Base-by-base conservation (phyloP, 1,140 invertebrate species). In the Drosophila mayri region DNA sequence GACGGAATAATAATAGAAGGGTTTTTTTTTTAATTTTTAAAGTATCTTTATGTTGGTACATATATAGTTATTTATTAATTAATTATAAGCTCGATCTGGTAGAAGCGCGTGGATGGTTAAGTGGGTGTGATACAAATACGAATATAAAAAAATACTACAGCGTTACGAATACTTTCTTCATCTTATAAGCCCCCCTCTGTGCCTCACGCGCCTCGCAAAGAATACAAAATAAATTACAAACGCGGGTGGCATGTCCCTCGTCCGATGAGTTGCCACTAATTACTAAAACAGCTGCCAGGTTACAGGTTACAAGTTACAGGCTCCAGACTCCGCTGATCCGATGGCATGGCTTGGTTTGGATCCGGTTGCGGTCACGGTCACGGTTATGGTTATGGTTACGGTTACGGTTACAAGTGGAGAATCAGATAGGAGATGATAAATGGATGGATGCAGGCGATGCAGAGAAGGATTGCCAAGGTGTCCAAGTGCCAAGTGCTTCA, bases 101-200 rank as follows among this genome's bases (percentile, higher is more conserved):
- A 9, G 65, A 65, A 38, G 64, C 49, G 40, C 40, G 40, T 18
- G 40, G 52, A 47, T 62, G 20, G 43, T 64, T 75, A 64, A 47
- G 71, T 75, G 25, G 49, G 25, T 61, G 59, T 38, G 57, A 30
- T 73, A 73, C 44, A 72, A 47, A 76, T 59, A 75, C 32, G 35
- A 76, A 65, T 76, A 58, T 59, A 66, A 66, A 76, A 76, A 76
- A 76, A 76, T 76, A 76, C 72, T 76, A 76, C 44, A 66, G 46
- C 52, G 54, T 75, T 75, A 76, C 61, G 40, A 75, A 75, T 76
- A 76, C 73, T 76, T 72, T 71, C 52, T n/a, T 30, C 28, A 30
- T 37, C 49, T 12, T 52, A 6, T 52, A 14, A 5, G 30, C 18
- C 50, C 18, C 18, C 50, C 18, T 20, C 18, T 20, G 50, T 62